Base-by-base conservation (phyloP, 2,888 invertebrate species). In the Artemia sinica region DNA sequence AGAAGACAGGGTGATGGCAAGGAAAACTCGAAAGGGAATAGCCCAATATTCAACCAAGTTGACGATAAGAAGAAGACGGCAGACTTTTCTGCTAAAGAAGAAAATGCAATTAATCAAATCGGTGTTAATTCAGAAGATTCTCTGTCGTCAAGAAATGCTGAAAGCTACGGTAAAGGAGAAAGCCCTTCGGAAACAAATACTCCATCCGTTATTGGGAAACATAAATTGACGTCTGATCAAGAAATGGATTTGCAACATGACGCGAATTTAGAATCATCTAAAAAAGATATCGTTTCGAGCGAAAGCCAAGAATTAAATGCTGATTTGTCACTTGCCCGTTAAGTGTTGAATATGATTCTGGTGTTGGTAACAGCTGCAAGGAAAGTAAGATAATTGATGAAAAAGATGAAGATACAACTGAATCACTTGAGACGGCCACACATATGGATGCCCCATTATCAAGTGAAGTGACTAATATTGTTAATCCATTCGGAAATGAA, bases 1-100 rank as follows among this genome's bases (percentile, higher is more conserved):
- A n/a, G 63, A 28, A 58, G 28, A 28, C 68, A 66, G 12, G 66
- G 68, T 13, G 66, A 65, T 48, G 67, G 69, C 11, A 49, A 68
- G 68, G 51, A 58, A 48, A 52, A 50, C 12, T 41, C 49, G 1
- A 67, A 67, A 67, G 13, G 67, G 18, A 41, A 41, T n/a, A 67
- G 67, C 67, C 48, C 48, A 49, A 67, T 49, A 18, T 49, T 49
- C 6, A 49, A 18, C 7, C 67, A 18, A 5, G 49, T 49, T 12
- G 48, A 13, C 49, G 67, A 67, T 18, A 67, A 28, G 49, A 41
- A 41, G n/a, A 67, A 28, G 49, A 41, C 67, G n/a, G 48, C n/a
- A 49, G 67, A 67, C 11, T 41, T 65, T 65, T 18, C 18, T 11
- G 12, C 18, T 5, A 67, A 49, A 49, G 49, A 18, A 13, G 18